Conservation (phyloP, 1,140 invertebrate species). For the Sitophilus oryzae region DNA sequence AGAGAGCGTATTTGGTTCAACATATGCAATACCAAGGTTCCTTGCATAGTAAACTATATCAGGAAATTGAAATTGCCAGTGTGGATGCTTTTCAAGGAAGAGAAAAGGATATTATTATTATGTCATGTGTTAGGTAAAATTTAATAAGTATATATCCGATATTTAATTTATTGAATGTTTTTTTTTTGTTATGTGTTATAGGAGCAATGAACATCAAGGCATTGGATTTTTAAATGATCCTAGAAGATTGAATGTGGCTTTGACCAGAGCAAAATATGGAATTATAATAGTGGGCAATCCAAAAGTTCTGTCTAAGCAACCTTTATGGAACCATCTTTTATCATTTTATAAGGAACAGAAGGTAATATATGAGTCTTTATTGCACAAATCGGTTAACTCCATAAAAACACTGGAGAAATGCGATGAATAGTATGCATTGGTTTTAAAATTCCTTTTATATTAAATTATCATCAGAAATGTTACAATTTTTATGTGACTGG, state of each 20-base stretch:
- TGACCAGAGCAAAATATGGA: conserved; percentile 96
- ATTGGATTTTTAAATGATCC: conserved; percentile 98
- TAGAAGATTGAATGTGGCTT: conserved; percentile 92
- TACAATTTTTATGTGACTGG: too few relatives aligned
- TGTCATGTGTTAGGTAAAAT: conserved; percentile 82
- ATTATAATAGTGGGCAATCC: conserved; percentile 99
- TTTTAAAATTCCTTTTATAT: too few relatives aligned
- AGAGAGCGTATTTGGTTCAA: conserved; percentile 95
- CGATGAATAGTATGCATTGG: too few relatives aligned
- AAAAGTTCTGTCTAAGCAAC: conserved; percentile 96
- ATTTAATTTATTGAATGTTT: background rate
- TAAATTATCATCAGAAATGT: too few relatives aligned
- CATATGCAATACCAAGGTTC: conserved; percentile 99
- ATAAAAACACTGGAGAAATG: too few relatives aligned
- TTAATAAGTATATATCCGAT: background rate
- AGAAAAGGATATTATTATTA: conserved; percentile 99
- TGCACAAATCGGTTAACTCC: background rate
- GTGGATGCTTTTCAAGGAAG: conserved; percentile 97
- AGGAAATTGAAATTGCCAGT: conserved; percentile 98
- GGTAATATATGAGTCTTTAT: conserved; percentile 47
- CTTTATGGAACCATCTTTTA: conserved; percentile 96
- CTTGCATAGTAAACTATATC: conserved; percentile 92
- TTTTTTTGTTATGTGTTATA: background rate
- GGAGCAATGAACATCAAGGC: conserved; percentile 78
- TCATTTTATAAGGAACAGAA: conserved; percentile 98